These are phyloP conservation scores for Zaprionus tsacasi DNA, from an alignment of 1,140 invertebrate genomes.

Conservation along the genomic window DNA sequence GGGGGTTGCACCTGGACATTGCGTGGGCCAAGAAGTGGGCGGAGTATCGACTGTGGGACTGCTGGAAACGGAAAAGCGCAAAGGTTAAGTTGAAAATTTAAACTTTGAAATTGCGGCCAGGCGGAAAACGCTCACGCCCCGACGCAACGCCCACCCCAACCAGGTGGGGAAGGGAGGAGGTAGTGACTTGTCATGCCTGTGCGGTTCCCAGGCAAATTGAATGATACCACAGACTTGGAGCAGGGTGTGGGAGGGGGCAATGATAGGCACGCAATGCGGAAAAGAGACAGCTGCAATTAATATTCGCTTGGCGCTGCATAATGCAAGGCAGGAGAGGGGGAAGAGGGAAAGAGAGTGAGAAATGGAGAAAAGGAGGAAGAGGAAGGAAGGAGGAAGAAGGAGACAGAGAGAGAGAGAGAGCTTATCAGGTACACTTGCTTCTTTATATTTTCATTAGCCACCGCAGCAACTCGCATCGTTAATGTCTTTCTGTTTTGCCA, in stretches of 20 bases:
- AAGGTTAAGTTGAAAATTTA: conserved; percentile 79
- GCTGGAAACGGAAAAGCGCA: conserved; percentile 55
- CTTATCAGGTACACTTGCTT: neutral
- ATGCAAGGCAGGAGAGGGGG: conserved; percentile 27
- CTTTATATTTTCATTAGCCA: conserved; percentile 67
- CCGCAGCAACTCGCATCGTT: conserved; percentile 38
- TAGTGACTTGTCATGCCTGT: neutral
- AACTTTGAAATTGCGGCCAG: conserved; percentile 63
- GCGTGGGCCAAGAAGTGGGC: neutral
- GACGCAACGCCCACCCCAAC: conserved; percentile 45
- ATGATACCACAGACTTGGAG: conserved; percentile 56
- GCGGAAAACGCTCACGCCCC: conserved; percentile 55
- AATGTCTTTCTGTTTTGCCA: conserved; percentile 8
- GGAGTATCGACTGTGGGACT: neutral
- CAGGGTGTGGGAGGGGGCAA: conserved; percentile 7
- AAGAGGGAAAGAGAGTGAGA: neutral
- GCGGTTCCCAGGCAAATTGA: conserved; percentile 48
- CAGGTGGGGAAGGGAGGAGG: neutral
- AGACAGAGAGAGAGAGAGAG: neutral
- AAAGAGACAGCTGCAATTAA: conserved; percentile 44
- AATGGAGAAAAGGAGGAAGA: neutral
- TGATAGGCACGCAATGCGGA: conserved; percentile 54
- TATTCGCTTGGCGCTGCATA: conserved; percentile 50
- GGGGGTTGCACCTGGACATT: neutral
- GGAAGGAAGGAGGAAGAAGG: neutral